Conservation (phyloP, 2,888 invertebrate genomes). For the Agapetus fuscipes region DNA sequence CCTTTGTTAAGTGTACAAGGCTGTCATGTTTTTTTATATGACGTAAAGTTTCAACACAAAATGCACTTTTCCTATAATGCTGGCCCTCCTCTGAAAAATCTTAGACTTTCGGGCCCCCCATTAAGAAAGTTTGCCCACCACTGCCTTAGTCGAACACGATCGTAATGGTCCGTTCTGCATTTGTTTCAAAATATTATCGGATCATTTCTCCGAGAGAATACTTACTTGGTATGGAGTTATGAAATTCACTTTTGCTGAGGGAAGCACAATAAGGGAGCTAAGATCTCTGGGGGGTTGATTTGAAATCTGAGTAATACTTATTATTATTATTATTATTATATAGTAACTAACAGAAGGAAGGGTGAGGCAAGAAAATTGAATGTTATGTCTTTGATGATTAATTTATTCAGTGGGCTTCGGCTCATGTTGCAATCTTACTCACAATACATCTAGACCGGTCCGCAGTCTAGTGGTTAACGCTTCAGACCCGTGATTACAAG, state of each 20-base stretch:
- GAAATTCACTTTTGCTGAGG: slow-evolving; percentile 16
- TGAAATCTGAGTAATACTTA: slow-evolving; percentile 22
- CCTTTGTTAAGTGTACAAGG: no score
- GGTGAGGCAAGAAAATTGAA: slow-evolving; percentile 18
- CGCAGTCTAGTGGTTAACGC: no score
- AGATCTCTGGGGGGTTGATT: slow-evolving; percentile 7
- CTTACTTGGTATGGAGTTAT: slow-evolving; percentile 13
- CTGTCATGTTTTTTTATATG: no score
- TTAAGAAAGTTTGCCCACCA: no score
- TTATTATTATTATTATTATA: slow-evolving; percentile 21
- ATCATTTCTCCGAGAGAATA: slow-evolving; percentile 12
- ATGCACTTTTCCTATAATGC: no score
- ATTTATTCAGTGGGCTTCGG: slow-evolving; percentile 17
- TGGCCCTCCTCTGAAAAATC: no score
- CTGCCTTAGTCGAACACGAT: slow-evolving; percentile 9
- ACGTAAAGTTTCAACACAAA: no score
- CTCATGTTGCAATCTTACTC: slow-evolving; percentile 8
- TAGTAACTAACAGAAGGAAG: slow-evolving; percentile 12
- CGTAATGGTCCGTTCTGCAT: slow-evolving; percentile 3
- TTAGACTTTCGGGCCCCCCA: no score
- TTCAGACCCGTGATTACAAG: no score
- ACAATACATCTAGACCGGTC: no score
- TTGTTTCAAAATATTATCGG: slow-evolving; percentile 16
- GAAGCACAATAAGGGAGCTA: slow-evolving; percentile 13
- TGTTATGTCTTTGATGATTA: slow-evolving; percentile 21